Evolutionary conservation across 1,140 invertebrate genomes (phyloP).

Genomic region (Papilio glaucus): DNA sequence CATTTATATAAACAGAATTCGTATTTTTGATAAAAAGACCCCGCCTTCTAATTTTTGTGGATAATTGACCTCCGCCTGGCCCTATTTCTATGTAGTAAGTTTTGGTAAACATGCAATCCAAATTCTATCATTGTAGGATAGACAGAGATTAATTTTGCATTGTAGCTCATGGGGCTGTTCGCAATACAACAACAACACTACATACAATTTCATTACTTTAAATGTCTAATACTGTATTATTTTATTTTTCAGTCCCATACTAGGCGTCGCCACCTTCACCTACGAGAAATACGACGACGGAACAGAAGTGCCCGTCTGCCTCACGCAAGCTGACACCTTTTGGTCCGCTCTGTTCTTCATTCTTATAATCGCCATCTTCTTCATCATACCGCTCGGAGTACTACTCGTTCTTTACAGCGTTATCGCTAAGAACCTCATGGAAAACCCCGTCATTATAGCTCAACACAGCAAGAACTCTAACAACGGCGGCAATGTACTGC

Average conservation of each 20-base stretch:
- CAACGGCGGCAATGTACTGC: slow-evolving; percentile 75
- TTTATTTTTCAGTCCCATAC: slow-evolving; percentile 88
- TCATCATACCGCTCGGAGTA: slow-evolving; percentile 91
- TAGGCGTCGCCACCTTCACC: slow-evolving; percentile 89
- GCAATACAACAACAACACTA: too few species aligned
- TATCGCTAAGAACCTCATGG: slow-evolving; percentile 92
- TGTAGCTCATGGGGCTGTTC: too few species aligned
- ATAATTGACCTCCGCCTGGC: too few species aligned
- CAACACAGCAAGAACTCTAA: slow-evolving; percentile 84
- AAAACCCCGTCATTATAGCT: slow-evolving; percentile 87
- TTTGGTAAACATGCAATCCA: too few species aligned
- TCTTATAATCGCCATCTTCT: slow-evolving; percentile 91
- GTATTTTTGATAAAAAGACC: too few species aligned
- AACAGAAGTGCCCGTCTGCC: slow-evolving; percentile 88
- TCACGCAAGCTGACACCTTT: slow-evolving; percentile 88
- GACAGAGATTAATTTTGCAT: too few species aligned
- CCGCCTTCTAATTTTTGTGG: too few species aligned
- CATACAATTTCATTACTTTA: not conserved
- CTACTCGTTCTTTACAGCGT: slow-evolving; percentile 92
- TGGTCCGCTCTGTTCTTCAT: slow-evolving; percentile 92
- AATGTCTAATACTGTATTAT: slow-evolving; percentile 35
- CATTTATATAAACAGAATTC: too few species aligned
- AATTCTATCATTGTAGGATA: too few species aligned
- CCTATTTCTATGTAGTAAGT: too few species aligned
- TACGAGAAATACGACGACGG: slow-evolving; percentile 88